Conservation (phyloP, 2,797 vertebrate genomes). For the Leptoclinus maculatus region DNA sequence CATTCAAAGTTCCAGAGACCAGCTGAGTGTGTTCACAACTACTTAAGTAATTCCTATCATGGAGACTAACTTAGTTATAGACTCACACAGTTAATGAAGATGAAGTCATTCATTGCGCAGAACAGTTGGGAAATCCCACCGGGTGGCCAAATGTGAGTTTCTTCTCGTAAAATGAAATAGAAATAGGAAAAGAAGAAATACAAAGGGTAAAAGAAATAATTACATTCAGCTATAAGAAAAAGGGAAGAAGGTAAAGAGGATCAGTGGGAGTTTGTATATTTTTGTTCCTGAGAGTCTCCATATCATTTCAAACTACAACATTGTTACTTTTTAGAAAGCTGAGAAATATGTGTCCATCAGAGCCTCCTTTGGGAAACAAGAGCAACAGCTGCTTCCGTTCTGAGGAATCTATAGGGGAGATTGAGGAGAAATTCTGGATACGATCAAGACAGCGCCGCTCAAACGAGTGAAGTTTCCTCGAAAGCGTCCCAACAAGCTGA, state of each 20-base stretch:
- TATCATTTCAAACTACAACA: background rate
- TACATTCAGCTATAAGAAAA: background rate
- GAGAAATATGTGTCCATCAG: slow-evolving; percentile 14
- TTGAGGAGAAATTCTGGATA: background rate
- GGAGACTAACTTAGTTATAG: slow-evolving; percentile 49
- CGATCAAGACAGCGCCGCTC: background rate
- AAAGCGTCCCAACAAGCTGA: background rate
- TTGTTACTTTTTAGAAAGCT: background rate
- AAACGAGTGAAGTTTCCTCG: background rate
- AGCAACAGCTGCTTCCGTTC: slow-evolving; percentile 41
- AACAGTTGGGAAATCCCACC: slow-evolving; percentile 12
- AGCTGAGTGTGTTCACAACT: slow-evolving; percentile 62
- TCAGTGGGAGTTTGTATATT: background rate
- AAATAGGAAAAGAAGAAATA: background rate
- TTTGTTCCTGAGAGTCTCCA: background rate
- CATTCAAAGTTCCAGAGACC: slow-evolving; percentile 58
- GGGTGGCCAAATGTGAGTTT: background rate
- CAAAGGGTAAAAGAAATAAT: background rate
- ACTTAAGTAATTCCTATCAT: slow-evolving; percentile 57
- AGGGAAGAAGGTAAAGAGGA: background rate
- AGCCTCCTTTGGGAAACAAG: slow-evolving; percentile 22
- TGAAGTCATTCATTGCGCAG: slow-evolving; percentile 32
- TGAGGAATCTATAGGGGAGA: background rate
- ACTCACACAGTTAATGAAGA: slow-evolving; percentile 29
- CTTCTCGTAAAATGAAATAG: slow-evolving; percentile 4